Evolutionary conservation across 2,797 vertebrate species (phyloP).

Genomic region (Poliocrania exsul): DNA sequence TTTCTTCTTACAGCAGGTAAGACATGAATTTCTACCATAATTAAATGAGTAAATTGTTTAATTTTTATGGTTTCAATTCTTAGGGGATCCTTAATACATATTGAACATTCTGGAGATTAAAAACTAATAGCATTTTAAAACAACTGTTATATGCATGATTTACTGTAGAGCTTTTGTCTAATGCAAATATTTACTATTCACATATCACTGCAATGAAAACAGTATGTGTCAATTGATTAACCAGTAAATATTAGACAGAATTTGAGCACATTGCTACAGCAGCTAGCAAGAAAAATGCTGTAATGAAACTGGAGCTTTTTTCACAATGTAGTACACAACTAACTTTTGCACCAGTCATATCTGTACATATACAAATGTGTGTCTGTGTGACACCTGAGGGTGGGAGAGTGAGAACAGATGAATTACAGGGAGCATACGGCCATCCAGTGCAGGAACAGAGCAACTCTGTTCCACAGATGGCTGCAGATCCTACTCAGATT

Average conservation of each 20-base stretch:
- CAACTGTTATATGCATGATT: background rate
- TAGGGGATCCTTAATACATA: background rate
- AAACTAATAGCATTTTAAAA: background rate
- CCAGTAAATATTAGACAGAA: background rate
- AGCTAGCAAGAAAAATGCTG: background rate
- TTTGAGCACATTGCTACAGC: background rate
- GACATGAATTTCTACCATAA: background rate
- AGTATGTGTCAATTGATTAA: background rate
- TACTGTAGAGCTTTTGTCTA: background rate
- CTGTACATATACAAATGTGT: background rate
- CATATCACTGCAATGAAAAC: background rate
- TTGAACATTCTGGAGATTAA: background rate
- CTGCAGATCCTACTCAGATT: background rate
- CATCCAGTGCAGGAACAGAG: background rate
- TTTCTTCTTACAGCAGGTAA: slow-evolving; percentile 19
- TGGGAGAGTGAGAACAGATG: background rate
- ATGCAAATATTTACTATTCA: slow-evolving; percentile 23
- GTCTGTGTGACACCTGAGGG: background rate
- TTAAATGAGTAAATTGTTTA: background rate
- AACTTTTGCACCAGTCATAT: background rate
- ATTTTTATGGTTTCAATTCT: background rate
- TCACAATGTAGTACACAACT: background rate
- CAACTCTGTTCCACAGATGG: background rate
- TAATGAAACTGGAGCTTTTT: background rate
- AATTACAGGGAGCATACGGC: background rate